Evolutionary conservation across 2,113 vertebrate species (phyloP), one percentile per base, ranked within the genome.

Genomic region (Irena cyanogastra): DNA sequence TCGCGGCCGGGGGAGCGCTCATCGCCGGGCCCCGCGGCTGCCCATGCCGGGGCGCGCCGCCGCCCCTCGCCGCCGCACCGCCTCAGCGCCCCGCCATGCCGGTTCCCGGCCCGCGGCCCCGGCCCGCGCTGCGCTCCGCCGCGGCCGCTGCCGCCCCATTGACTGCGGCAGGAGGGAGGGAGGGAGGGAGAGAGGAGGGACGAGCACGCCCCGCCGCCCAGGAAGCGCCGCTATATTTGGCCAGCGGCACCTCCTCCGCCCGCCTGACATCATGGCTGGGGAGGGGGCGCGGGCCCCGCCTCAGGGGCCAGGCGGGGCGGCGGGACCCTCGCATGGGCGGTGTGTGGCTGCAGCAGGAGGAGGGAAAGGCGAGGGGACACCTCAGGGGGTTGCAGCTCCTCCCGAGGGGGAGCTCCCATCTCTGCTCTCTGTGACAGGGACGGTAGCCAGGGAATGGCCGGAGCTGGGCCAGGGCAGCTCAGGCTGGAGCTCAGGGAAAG

Each of bases 181-280:
- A 52, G 53, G 23, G 63, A 81, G 10, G n/a, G 77, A 56, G 21
- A n/a, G 33, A 64, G 82, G n/a, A 74, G 41, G 69, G 70, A 65
- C 63, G 23, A 86, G 15, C 81, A 37, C 80, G 53, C 84, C 94
- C 87, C 76, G 1, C 66, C 71, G 76, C 85, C 81, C 92, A 94
- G 96, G 96, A 94, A 97, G 82, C 78, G n/a, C 78, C 78, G 59
- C 95, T 95, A 83, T 91, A 82, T 94, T 92, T 89, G 95, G 96
- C 59, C 90, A 81, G 74, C 81, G 64, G 78, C 80, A 49, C 89
- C 78, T 65, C 79, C 89, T 69, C 68, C 53, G 39, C 33, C 24
- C 31, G 47, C 31, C 20, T 93, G 87, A 89, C 90, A 84, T 94
- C 94, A 95, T 61, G 84, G 81, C 81, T 22, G 57, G 84, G 52